Evolutionary conservation across 2,113 vertebrate genomes (phyloP).

Genomic region (Rhineura floridana): DNA sequence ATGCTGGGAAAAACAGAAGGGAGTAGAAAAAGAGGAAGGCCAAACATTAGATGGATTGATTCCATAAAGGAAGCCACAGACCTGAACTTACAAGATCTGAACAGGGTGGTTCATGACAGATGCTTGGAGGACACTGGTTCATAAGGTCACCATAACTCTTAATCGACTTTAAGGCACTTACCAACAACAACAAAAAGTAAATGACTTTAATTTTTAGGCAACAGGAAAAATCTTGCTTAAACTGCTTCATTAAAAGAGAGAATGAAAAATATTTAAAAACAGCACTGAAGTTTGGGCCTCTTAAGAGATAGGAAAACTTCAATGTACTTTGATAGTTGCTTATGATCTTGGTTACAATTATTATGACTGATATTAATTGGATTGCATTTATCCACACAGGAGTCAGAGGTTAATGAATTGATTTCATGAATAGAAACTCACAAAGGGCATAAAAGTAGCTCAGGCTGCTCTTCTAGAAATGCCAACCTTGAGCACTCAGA

Average conservation of each 20-base stretch:
- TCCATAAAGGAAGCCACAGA: too few relatives aligned
- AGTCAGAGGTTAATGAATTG: conserved; percentile 42
- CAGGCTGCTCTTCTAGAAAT: conserved; percentile 19
- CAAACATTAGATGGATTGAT: too few relatives aligned
- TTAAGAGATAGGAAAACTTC: neutral
- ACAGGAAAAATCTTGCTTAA: conserved; percentile 15
- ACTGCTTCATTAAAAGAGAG: neutral
- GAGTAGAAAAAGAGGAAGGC: too few relatives aligned
- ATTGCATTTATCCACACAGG: conserved; percentile 48
- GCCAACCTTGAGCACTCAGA: conserved; percentile 23
- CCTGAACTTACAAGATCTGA: too few relatives aligned
- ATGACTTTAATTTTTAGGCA: neutral
- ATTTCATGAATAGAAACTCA: conserved; percentile 42
- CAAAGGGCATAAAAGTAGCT: conserved; percentile 33
- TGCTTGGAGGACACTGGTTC: too few relatives aligned
- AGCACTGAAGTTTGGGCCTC: neutral
- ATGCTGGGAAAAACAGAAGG: too few relatives aligned
- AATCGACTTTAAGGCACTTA: too few relatives aligned
- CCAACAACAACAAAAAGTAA: too few relatives aligned
- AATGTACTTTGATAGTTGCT: conserved; percentile 3
- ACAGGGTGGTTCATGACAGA: too few relatives aligned
- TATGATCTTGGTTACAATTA: conserved; percentile 32
- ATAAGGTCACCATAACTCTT: too few relatives aligned
- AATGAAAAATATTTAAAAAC: neutral
- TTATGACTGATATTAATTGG: conserved; percentile 40